phyloP scores from a whole-genome alignment of 2,888 invertebrate species.

The Escarpia spicata region DNA sequence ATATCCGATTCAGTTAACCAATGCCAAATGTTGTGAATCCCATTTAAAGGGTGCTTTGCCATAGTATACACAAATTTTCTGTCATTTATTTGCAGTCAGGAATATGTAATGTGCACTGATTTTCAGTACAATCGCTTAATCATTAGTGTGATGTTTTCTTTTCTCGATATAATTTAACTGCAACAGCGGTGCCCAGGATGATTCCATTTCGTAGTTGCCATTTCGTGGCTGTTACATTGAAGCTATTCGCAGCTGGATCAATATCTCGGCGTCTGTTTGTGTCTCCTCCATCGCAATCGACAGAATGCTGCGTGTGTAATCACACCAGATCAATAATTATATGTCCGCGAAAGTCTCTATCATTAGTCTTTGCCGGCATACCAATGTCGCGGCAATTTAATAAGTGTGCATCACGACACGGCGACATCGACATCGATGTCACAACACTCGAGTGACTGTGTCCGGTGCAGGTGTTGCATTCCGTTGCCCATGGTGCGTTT shows the following conservation, averaged over 20 bases:
- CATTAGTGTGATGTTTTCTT: not conserved
- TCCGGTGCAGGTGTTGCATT: not conserved
- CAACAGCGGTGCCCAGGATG: not conserved
- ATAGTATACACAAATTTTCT: no score
- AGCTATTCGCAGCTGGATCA: not conserved
- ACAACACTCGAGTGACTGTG: not conserved
- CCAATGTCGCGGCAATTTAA: slow-evolving; percentile 2
- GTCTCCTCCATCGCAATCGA: no score
- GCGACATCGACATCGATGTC: not conserved
- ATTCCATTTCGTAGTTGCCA: not conserved
- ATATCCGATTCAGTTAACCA: no score
- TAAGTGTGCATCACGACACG: not conserved
- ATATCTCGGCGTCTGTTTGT: no score
- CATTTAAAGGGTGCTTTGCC: no score
- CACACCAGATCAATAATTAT: not conserved
- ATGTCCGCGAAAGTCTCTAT: not conserved
- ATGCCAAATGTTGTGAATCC: no score
- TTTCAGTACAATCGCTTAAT: not conserved
- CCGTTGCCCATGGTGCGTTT: not conserved
- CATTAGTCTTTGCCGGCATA: not conserved
- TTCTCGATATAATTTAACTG: not conserved
- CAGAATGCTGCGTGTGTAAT: not conserved
- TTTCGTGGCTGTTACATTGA: not conserved
- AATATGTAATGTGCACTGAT: not conserved
- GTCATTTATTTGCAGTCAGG: no score